These are phyloP conservation scores for Sebastes wilsoni DNA, from an alignment of 2,797 vertebrate genomes.

Conservation along the genomic window DNA sequence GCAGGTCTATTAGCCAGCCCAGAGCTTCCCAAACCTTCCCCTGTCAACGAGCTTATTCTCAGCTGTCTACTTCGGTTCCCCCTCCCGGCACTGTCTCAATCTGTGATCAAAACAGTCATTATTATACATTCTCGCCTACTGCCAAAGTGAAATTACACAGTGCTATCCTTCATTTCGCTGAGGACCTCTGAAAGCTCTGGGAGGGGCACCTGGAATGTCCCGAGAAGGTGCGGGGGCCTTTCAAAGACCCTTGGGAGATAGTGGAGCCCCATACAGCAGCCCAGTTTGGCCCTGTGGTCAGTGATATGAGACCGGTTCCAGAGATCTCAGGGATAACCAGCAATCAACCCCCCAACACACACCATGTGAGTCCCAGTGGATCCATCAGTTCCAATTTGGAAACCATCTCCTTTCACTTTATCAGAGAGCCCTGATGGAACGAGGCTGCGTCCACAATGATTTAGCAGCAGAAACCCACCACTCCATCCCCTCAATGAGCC, in stretches of 20 bases:
- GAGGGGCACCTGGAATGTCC: not conserved
- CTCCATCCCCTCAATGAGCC: not conserved
- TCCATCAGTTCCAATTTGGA: conserved; percentile 48
- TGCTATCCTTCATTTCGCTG: conserved; percentile 28
- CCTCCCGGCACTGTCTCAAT: conserved; percentile 61
- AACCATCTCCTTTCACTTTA: conserved; percentile 26
- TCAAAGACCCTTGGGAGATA: not conserved
- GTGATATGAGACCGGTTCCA: not conserved
- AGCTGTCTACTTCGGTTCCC: conserved; percentile 60
- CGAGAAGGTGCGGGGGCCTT: not conserved
- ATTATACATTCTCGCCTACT: conserved; percentile 43
- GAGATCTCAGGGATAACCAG: not conserved
- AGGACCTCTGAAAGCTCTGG: not conserved
- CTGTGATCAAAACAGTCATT: conserved; percentile 70
- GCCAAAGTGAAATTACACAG: conserved; percentile 37
- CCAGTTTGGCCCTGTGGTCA: not conserved
- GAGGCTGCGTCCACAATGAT: not conserved
- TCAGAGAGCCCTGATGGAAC: conserved; percentile 20
- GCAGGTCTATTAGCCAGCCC: conserved; percentile 78
- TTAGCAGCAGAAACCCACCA: not conserved
- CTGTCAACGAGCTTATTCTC: conserved; percentile 69
- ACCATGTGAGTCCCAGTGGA: conserved; percentile 16
- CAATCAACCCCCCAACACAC: not conserved
- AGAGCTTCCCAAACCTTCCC: conserved; percentile 63
- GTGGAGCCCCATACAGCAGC: not conserved